Percentiles rank a stretch among this genome's conserved stretches.
Evolutionary conservation across 1,140 invertebrate genomes (phyloP).

Genomic region (Medauroidea extradentata): DNA sequence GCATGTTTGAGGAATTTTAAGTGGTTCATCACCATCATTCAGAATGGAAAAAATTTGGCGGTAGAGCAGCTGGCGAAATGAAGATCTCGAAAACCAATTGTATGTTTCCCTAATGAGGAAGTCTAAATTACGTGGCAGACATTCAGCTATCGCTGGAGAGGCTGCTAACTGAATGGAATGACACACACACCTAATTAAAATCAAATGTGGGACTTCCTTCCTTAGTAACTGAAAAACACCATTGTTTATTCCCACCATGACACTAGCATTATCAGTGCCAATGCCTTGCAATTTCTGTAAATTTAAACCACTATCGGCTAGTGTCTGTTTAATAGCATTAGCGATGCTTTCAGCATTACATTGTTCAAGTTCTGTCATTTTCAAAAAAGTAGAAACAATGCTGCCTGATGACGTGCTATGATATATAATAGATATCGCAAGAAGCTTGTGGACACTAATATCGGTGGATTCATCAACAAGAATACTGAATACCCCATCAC

Average conservation of each 20-base stretch:
- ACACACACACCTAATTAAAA: slow-evolving; percentile 26
- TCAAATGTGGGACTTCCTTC: slow-evolving; percentile 19
- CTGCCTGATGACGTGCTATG: slow-evolving; percentile 20
- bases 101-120: slow-evolving; percentile 40
- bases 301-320: no score
- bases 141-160: slow-evolving; percentile 24
- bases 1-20: slow-evolving; percentile 35
- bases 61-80: slow-evolving; percentile 23
- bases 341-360: slow-evolving; percentile 18
- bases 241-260: slow-evolving; percentile 39
- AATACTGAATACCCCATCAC: slow-evolving; percentile 34
- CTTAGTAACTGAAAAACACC: slow-evolving; percentile 28
- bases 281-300: slow-evolving; percentile 32
- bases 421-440: slow-evolving; percentile 34
- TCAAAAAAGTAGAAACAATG: slow-evolving; percentile 29
- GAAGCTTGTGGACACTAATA: slow-evolving; percentile 42
- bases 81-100: slow-evolving; percentile 35
- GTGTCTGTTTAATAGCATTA: slow-evolving; percentile 16
- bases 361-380: slow-evolving; percentile 20
- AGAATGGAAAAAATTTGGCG: slow-evolving; percentile 33
- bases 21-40: slow-evolving; percentile 31
- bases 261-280: slow-evolving; percentile 39
- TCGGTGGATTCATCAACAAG: slow-evolving; percentile 43
- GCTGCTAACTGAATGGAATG: slow-evolving; percentile 38
- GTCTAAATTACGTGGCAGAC: slow-evolving; percentile 36